Conservation (phyloP, 2,113 vertebrate species). For the Aramus guarauna region DNA sequence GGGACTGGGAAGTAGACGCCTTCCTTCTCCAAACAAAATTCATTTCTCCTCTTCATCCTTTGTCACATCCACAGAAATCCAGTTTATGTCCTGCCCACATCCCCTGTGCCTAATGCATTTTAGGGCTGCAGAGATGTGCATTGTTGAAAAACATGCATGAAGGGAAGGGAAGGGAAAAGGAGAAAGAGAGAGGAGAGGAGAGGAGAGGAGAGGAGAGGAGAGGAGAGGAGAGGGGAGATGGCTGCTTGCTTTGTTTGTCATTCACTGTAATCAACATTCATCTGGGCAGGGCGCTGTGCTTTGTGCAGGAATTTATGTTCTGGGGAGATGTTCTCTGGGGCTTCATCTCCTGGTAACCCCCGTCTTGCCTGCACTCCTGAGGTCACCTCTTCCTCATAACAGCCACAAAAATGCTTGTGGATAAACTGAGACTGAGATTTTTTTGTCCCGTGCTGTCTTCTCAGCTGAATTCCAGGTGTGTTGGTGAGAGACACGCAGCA, state of each 20-base stretch:
- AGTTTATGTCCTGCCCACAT: background rate
- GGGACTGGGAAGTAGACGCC: background rate
- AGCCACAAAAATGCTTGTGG: background rate
- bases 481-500: background rate
- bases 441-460: background rate
- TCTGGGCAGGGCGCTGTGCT: background rate
- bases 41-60: background rate
- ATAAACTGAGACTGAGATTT: background rate
- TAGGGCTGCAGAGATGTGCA: background rate
- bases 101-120: background rate
- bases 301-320: background rate
- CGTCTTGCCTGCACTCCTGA: background rate
- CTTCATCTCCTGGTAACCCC: background rate
- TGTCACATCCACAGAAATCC: background rate
- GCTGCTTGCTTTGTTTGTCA: background rate
- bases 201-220: too few species aligned
- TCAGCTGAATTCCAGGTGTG: background rate
- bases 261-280: background rate
- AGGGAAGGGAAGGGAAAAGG: too few species aligned
- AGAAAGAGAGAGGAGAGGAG: too few species aligned
- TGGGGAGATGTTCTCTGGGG: background rate
- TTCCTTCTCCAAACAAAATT: background rate
- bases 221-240: too few species aligned
- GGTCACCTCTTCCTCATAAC: background rate
- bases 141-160: rapidly evolving